Percentiles rank a stretch among this genome's conserved stretches.
These are phyloP conservation scores for Chroicocephalus ridibundus DNA, from an alignment of 2,113 vertebrate genomes.

Conservation along the genomic window DNA sequence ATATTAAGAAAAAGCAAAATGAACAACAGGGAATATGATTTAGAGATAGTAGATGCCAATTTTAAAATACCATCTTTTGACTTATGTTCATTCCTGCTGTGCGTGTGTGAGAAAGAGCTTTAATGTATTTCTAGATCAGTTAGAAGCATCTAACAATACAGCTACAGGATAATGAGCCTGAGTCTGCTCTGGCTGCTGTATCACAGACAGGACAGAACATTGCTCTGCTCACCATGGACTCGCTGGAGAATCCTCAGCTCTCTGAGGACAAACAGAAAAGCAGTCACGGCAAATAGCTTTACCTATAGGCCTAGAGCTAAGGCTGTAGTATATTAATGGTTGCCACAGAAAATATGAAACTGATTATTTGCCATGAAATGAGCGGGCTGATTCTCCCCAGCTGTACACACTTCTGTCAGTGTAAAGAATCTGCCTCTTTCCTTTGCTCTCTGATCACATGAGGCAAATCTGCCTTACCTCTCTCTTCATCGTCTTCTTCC, in stretches of 20 bases:
- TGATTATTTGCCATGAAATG: constrained; percentile 30
- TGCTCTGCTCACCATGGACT: background rate
- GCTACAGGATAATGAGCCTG: background rate
- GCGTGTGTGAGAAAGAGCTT: background rate
- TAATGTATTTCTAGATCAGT: background rate
- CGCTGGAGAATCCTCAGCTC: background rate
- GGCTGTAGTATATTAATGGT: background rate
- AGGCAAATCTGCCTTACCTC: background rate
- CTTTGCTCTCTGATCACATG: background rate
- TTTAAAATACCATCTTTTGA: background rate
- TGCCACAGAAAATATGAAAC: background rate
- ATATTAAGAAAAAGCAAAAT: constrained; percentile 9
- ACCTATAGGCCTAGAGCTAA: background rate
- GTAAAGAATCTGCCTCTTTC: background rate
- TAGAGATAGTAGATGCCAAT: background rate
- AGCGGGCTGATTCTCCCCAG: background rate
- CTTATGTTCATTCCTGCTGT: background rate
- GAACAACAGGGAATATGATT: constrained; percentile 4
- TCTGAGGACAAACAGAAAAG: background rate
- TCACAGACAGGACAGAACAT: background rate
- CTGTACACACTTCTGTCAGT: background rate
- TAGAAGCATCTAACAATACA: background rate
- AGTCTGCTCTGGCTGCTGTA: background rate
- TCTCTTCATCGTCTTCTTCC: background rate
- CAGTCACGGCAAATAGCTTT: background rate